Percentiles rank a stretch among this genome's conserved stretches.
Conservation (phyloP, 2,113 vertebrate genomes). For the Chunga burmeisteri region DNA sequence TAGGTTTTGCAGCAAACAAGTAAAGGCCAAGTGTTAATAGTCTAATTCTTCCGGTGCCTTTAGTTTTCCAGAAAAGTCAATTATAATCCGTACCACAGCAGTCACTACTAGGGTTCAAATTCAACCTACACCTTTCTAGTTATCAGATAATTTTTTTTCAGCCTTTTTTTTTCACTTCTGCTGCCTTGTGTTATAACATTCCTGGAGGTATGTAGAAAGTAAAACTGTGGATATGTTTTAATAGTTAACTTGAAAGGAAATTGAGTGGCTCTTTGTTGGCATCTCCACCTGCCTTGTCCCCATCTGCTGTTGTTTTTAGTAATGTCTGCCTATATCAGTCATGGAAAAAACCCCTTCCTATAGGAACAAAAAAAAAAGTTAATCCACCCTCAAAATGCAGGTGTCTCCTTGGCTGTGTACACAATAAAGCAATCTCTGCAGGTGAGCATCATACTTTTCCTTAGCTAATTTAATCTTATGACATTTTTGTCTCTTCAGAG, state of each 20-base stretch:
- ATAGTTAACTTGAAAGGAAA: background rate
- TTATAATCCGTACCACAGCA: background rate
- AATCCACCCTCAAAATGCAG: background rate
- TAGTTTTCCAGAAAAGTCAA: background rate
- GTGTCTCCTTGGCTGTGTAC: background rate
- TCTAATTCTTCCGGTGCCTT: background rate
- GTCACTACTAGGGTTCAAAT: background rate
- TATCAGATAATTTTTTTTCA: too few species aligned
- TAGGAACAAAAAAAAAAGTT: background rate
- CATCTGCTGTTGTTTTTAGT: background rate
- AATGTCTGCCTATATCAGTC: background rate
- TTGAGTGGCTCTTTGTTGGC: background rate
- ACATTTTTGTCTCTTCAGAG: background rate
- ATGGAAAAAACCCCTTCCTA: background rate
- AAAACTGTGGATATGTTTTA: background rate
- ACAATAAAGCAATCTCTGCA: background rate
- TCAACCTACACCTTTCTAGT: background rate
- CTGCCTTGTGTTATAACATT: background rate
- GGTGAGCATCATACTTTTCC: background rate
- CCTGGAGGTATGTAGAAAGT: background rate
- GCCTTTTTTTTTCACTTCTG: rapidly evolving
- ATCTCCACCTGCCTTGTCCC: background rate
- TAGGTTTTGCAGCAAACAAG: background rate
- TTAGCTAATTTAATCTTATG: background rate
- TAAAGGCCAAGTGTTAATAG: background rate